Evolutionary conservation across 2,797 vertebrate species (phyloP).

Genomic region (Trematomus bernacchii): DNA sequence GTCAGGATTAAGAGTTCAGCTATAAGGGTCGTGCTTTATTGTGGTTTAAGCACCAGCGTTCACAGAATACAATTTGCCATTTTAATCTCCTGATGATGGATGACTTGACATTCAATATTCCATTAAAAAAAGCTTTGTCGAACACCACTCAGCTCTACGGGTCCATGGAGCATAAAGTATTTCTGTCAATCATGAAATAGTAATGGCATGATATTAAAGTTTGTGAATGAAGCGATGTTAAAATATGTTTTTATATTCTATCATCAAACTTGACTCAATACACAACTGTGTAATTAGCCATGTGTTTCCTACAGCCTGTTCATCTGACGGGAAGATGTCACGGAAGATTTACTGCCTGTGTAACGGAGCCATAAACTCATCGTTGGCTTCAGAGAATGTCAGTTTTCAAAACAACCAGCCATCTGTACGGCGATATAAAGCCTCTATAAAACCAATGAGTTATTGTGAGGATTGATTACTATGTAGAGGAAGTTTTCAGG

Average conservation of each 20-base stretch:
- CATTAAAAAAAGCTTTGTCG: conserved; percentile 43
- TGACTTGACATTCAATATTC: conserved; percentile 59
- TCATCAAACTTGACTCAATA: conserved; percentile 23
- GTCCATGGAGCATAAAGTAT: conserved; percentile 24
- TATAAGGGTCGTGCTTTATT: conserved; percentile 36
- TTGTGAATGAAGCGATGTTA: conserved; percentile 49
- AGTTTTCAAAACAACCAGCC: conserved; percentile 58
- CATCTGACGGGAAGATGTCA: conserved; percentile 50
- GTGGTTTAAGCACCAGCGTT: conserved; percentile 45
- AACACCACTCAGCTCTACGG: conserved; percentile 8
- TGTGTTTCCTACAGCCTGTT: conserved; percentile 48
- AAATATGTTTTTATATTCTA: conserved; percentile 32
- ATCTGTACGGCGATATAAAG: conserved; percentile 55
- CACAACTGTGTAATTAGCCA: conserved; percentile 48
- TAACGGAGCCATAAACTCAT: conserved; percentile 55
- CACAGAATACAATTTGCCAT: conserved; percentile 45
- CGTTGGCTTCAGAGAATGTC: conserved; percentile 49
- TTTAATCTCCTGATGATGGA: conserved; percentile 70
- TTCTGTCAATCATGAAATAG: conserved; percentile 22
- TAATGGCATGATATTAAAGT: conserved; percentile 24
- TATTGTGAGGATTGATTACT: conserved; percentile 68
- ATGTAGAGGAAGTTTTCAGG: conserved; percentile 53
- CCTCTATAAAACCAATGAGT: conserved; percentile 68
- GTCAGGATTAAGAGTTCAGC: conserved; percentile 48
- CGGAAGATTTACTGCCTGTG: conserved; percentile 63